phyloP scores from a whole-genome alignment of 2,888 invertebrate species.

The Netelia inedita region DNA sequence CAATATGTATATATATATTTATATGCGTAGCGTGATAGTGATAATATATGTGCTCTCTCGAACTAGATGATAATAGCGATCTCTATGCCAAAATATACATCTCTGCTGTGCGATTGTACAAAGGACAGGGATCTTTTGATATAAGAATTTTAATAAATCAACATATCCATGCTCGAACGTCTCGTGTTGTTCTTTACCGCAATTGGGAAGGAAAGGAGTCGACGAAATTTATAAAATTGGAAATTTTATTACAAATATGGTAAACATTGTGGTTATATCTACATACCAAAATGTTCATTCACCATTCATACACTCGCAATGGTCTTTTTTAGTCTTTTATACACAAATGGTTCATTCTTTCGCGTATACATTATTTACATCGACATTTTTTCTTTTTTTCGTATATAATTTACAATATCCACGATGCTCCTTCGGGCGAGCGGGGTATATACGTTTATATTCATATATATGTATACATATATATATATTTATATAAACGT shows the following conservation, averaged over 20 bases:
- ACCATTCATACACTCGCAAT: constrained; percentile 66
- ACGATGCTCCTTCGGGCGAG: constrained; percentile 70
- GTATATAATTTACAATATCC: constrained; percentile 80
- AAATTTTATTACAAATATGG: constrained; percentile 83
- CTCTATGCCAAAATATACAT: constrained; percentile 50
- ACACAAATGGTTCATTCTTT: constrained; percentile 73
- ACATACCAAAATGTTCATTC: constrained; percentile 65
- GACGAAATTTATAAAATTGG: constrained; percentile 61
- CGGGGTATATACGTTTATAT: constrained; percentile 62
- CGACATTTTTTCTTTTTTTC: constrained; percentile 37
- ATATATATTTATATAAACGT: constrained; percentile 48
- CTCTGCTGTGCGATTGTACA: constrained; percentile 40
- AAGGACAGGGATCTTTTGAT: constrained; percentile 39
- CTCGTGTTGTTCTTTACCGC: neutral
- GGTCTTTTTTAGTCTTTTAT: constrained; percentile 73
- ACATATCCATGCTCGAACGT: constrained; percentile 17
- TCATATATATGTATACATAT: constrained; percentile 27
- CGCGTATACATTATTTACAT: constrained; percentile 80
- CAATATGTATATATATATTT: constrained; percentile 47
- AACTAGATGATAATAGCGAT: constrained; percentile 25
- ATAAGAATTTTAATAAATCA: constrained; percentile 53
- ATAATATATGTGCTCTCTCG: constrained; percentile 46
- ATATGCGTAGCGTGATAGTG: constrained; percentile 29
- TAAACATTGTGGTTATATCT: constrained; percentile 76
- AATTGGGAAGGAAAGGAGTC: constrained; percentile 19